These are phyloP conservation scores for Dione juno DNA, from an alignment of 2,888 invertebrate genomes.

Conservation along the genomic window DNA sequence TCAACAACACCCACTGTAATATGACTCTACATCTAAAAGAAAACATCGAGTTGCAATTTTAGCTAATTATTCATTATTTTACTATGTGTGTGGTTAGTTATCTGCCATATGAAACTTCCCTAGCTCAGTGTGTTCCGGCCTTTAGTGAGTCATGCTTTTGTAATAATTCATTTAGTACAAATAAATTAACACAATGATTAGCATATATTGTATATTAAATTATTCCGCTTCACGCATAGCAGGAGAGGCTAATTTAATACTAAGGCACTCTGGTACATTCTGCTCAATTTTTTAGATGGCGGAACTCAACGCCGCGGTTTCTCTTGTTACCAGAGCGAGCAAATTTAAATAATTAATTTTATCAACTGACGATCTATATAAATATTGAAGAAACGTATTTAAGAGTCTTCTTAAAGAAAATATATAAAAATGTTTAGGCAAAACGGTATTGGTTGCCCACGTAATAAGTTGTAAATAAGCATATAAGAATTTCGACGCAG, in stretches of 20 bases:
- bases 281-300: neutral
- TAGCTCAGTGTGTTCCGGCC: conserved; percentile 3
- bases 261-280: neutral
- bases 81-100: neutral
- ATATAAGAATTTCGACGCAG: no score
- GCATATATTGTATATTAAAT: neutral
- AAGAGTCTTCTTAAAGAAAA: no score
- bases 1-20: neutral
- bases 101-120: neutral
- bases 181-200: neutral
- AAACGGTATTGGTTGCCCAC: no score
- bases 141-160: conserved; percentile 6
- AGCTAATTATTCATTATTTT: conserved; percentile 4
- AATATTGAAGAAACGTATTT: no score
- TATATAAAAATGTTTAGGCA: no score
- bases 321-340: neutral
- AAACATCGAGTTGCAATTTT: neutral
- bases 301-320: neutral
- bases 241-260: neutral
- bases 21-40: neutral
- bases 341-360: neutral
- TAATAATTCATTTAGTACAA: neutral
- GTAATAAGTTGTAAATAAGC: no score
- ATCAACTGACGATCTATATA: no score
- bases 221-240: no score